Evolutionary conservation across 2,113 vertebrate genomes (phyloP).

Genomic region (Microcebus tavaratra): DNA sequence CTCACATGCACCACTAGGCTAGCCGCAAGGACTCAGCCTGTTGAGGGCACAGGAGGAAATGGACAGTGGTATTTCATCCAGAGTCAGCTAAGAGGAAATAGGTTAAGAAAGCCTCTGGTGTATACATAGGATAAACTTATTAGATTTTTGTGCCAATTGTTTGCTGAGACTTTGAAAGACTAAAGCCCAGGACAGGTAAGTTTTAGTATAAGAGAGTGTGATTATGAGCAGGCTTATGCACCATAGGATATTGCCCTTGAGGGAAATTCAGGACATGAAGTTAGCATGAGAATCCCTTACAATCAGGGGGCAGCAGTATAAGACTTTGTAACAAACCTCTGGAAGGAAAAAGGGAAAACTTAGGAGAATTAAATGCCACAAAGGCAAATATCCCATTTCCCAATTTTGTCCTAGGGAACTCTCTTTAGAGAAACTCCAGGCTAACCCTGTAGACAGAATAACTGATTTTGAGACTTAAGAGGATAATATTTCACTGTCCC

Average conservation of each 20-base stretch:
- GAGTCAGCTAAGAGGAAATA: background rate
- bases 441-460: background rate
- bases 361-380: background rate
- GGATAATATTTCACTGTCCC: background rate
- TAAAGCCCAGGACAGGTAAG: background rate
- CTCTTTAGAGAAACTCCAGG: background rate
- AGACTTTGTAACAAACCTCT: background rate
- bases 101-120: background rate
- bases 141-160: background rate
- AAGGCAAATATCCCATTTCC: background rate
- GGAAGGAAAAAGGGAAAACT: background rate
- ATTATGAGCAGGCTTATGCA: background rate
- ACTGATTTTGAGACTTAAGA: background rate
- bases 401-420: background rate
- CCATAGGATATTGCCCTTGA: background rate
- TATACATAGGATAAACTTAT: background rate
- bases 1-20: background rate
- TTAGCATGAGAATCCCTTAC: background rate
- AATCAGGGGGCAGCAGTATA: too few species aligned
- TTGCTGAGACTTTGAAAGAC: background rate
- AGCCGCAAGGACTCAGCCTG: background rate
- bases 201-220: background rate
- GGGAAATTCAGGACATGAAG: background rate
- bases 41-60: background rate
- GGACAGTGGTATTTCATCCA: background rate